A percentile compares a stretch with the other conserved stretches of the same genome.
Evolutionary conservation across 2,797 vertebrate species (phyloP).

Genomic region (Lithobates pipiens): DNA sequence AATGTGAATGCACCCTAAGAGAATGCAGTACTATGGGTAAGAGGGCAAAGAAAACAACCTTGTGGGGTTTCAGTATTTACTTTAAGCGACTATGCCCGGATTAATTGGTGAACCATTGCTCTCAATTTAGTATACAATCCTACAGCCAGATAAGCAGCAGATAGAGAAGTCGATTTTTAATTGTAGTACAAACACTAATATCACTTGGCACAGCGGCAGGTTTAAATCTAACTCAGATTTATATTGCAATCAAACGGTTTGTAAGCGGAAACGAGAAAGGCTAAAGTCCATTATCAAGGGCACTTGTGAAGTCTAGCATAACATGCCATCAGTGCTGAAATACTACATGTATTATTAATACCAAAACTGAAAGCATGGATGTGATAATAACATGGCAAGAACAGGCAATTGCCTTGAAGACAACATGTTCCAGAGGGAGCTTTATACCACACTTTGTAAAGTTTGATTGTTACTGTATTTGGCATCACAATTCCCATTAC

Average conservation of each 20-base stretch:
- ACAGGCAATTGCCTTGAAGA: not conserved
- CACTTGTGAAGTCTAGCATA: constrained; percentile 6
- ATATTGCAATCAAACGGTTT: constrained; percentile 16
- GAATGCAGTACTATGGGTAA: too few relatives aligned
- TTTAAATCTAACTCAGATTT: constrained; percentile 34
- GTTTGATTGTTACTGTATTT: not conserved
- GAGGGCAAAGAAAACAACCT: too few relatives aligned
- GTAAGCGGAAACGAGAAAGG: not conserved
- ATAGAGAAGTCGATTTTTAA: constrained; percentile 22
- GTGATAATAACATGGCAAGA: not conserved
- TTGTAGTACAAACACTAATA: constrained; percentile 12
- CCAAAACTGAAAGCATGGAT: not conserved
- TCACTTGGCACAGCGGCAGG: constrained; percentile 5
- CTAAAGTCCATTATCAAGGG: constrained; percentile 38
- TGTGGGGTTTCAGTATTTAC: too few relatives aligned
- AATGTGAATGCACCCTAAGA: too few relatives aligned
- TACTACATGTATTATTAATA: constrained; percentile 1
- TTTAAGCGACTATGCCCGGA: too few relatives aligned
- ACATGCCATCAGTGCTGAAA: not conserved
- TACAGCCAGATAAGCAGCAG: constrained; percentile 14
- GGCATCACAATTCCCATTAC: not conserved
- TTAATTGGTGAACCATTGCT: too few relatives aligned
- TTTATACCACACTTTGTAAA: not conserved
- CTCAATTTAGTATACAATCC: not conserved
- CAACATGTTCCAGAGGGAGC: not conserved